Evolutionary conservation across 2,797 vertebrate species (phyloP).

Genomic region (Clangula hyemalis): DNA sequence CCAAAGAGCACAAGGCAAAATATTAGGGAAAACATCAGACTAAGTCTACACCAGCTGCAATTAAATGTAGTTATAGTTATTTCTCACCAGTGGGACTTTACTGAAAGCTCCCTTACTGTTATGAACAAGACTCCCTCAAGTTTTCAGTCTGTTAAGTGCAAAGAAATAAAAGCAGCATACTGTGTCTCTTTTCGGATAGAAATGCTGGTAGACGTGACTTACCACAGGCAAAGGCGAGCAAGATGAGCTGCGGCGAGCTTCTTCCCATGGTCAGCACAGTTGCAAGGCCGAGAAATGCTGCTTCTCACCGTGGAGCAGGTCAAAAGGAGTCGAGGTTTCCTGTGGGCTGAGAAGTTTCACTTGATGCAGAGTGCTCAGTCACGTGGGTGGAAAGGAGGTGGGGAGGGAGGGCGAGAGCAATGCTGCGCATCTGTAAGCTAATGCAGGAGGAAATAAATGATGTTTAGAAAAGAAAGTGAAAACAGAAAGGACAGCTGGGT

Average conservation of each 20-base stretch:
- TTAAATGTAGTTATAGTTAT: neutral
- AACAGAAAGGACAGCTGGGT: neutral
- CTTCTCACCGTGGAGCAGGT: neutral
- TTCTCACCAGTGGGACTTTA: neutral
- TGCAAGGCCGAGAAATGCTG: neutral
- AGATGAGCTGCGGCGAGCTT: neutral
- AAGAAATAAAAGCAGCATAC: neutral
- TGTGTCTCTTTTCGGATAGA: neutral
- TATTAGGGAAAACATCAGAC: neutral
- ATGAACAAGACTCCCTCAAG: neutral
- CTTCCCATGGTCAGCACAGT: conserved; percentile 33
- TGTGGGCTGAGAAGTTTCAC: neutral
- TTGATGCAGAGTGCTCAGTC: neutral
- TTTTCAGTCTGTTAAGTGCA: neutral
- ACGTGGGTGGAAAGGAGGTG: conserved; percentile 28
- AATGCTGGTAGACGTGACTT: conserved; percentile 3
- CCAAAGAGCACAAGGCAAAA: neutral
- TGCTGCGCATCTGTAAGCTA: neutral
- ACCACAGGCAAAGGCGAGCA: conserved; percentile 36
- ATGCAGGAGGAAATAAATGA: neutral
- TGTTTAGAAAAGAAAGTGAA: conserved; percentile 18
- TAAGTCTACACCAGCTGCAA: neutral
- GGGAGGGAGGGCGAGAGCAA: neutral
- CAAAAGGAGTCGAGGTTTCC: neutral
- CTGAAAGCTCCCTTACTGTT: neutral